Evolutionary conservation across 2,113 vertebrate genomes (phyloP), one percentile per base, ranked within the genome.

Genomic region (Chlorocebus sabaeus): DNA sequence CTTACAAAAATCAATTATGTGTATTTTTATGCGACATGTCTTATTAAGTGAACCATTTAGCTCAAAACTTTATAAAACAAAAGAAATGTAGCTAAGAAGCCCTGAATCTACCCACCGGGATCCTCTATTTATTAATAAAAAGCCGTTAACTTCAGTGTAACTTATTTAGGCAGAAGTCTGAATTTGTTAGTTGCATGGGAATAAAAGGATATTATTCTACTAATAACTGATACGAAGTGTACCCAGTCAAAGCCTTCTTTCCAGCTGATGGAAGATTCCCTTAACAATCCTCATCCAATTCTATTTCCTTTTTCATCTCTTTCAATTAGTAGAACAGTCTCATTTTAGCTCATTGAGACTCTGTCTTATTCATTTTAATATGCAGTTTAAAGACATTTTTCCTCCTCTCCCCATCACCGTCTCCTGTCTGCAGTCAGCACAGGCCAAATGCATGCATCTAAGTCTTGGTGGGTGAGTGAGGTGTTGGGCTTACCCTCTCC

Each of bases 171-270:
- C 30, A 90, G 22, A 87, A 75, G 55, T 84, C 55, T 96, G 35
- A 76, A 87, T 81, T 89, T 82, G 40, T 95, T 92, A 75, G 30
- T 20, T 83, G 30, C 17, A n/a, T 18, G 48, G 68, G 89, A 96
- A 93, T 90, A 86, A 92, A 89, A 68, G 73, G 3, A 73, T 89
- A 92, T 93, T 82, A 45, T 96, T 84, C 27, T 43, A 6, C 70
- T 89, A 93, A 75, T 90, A 86, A 80, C 3, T 80, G 10, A 11
- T 76, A 88, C 67, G 80, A 81, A 61, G 55, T 76, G 0, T 83
- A 61, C 89, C 91, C 35, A 80, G 52, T 70, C 38, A 95, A 83
- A 81, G 35, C 14, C 32, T 93, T 38, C 43, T 70, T 92, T 93
- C 55, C 30, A 85, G 64, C 22, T 89, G 59, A 40, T 72, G 2